These are phyloP conservation scores for Chrysolina americana DNA, from an alignment of 2,888 invertebrate genomes.

Conservation along the genomic window DNA sequence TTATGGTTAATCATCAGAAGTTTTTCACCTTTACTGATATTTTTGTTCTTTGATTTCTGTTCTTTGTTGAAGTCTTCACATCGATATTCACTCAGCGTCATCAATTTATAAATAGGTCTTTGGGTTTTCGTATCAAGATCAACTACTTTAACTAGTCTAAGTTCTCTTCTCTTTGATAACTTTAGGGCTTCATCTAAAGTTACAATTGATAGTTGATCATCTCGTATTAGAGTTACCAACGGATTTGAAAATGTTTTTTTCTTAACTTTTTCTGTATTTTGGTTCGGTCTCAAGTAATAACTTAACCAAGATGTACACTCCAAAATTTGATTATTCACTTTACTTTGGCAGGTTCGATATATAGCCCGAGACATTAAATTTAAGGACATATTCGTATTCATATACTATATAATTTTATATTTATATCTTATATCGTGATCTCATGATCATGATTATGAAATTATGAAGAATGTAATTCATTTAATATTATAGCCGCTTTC, in stretches of 20 bases:
- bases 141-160: constrained; percentile 79
- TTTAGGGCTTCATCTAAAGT: constrained; percentile 80
- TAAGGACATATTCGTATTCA: too few species aligned
- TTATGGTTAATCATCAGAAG: constrained; percentile 75
- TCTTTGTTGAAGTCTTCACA: constrained; percentile 75
- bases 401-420: too few species aligned
- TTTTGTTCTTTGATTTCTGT: constrained; percentile 69
- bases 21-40: constrained; percentile 76
- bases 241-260: constrained; percentile 66
- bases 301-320: too few species aligned
- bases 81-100: constrained; percentile 78
- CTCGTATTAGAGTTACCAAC: constrained; percentile 78
- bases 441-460: too few species aligned
- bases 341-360: too few species aligned
- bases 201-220: constrained; percentile 73
- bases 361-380: too few species aligned
- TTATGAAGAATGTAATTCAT: too few species aligned
- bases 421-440: too few species aligned
- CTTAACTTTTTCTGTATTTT: constrained; percentile 53
- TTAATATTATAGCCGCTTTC: too few species aligned
- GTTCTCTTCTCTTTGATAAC: constrained; percentile 77
- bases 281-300: not conserved
- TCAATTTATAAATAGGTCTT: constrained; percentile 79
- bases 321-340: too few species aligned
- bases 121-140: constrained; percentile 79